Percentiles rank a stretch among this genome's conserved stretches.
Conservation (phyloP, 2,888 invertebrate species). For the Dynastes maya region DNA sequence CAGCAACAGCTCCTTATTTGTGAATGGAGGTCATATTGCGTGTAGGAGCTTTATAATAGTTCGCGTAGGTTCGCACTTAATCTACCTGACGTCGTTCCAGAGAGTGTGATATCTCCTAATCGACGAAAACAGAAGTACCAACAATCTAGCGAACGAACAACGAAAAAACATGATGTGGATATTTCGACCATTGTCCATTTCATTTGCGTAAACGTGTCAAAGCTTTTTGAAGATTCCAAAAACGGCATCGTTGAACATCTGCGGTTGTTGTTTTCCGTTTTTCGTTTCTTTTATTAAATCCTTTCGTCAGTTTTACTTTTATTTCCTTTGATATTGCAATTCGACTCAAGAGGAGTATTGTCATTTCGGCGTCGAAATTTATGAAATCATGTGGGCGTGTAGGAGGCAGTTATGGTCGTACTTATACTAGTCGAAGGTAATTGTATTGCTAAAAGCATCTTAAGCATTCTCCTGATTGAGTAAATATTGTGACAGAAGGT, state of each 20-base stretch:
- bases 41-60: constrained; percentile 46
- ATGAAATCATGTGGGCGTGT: constrained; percentile 15
- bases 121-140: neutral
- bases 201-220: neutral
- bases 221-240: neutral
- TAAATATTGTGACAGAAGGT: constrained; percentile 23
- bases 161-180: neutral
- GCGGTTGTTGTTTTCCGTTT: neutral
- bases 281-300: neutral
- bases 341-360: neutral
- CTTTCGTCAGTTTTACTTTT: neutral
- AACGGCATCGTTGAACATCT: neutral
- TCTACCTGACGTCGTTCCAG: constrained; percentile 23
- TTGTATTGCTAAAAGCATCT: neutral
- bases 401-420: neutral
- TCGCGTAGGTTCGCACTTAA: constrained; percentile 40
- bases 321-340: too few species aligned
- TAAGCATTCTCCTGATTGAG: neutral
- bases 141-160: neutral
- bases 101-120: neutral
- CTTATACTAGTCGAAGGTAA: neutral
- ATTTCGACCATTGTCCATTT: neutral
- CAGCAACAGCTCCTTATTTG: constrained; percentile 40
- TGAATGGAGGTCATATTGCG: constrained; percentile 41
- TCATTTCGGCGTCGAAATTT: constrained; percentile 19